Evolutionary conservation across 2,888 invertebrate species (phyloP), one percentile per base, ranked within the genome.

Genomic region (Branchellion lobata): DNA sequence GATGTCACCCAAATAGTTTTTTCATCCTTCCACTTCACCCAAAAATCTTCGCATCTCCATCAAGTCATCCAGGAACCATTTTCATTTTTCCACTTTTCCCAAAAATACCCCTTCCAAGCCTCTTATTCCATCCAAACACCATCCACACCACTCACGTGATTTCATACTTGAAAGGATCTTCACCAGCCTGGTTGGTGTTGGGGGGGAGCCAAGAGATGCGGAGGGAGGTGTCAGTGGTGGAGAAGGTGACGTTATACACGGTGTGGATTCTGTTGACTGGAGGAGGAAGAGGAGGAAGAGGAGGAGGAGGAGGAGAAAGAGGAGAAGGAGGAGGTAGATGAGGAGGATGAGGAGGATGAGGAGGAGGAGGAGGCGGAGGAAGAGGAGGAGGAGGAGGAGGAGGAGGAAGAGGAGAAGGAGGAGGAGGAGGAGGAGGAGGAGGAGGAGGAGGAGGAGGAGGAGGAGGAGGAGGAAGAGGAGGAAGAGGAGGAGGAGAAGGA

Each of bases 141-240:
- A n/a, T 14, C 40, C 40, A 5, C 21, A 3, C n/a, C n/a, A 75
- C 51, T 47, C 27, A 75, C 75, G 14, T 31, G 31, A 75, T 31
- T 18, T 47, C 21, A 51, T 75, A 78, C 21, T 29, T 78, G 71
- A 65, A 53, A 8, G 71, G 24, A 5, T 65, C 71, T 29, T 78
- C 77, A 1, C 21, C 36, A 51, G 34, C 78, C 24, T 72, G 71
- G n/a, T 73, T 57, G 18, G 31, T 53, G 75, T 71, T 57, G 1
- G 79, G 79, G 29, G 79, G 79, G 34, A 79, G 79, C 79, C 79
- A 79, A 0, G 79, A 79, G 40, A 79, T 34, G 5, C 51, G 73
- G 5, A 75, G 33, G 47, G 68, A 29, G 69, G 36, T 36, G 14
- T 40, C 18, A 1, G 75, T 68, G 21, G 61, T 47, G 47, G n/a